Conservation (phyloP, 92 coral and sea anemone genomes). For the Bergia sp. region DNA sequence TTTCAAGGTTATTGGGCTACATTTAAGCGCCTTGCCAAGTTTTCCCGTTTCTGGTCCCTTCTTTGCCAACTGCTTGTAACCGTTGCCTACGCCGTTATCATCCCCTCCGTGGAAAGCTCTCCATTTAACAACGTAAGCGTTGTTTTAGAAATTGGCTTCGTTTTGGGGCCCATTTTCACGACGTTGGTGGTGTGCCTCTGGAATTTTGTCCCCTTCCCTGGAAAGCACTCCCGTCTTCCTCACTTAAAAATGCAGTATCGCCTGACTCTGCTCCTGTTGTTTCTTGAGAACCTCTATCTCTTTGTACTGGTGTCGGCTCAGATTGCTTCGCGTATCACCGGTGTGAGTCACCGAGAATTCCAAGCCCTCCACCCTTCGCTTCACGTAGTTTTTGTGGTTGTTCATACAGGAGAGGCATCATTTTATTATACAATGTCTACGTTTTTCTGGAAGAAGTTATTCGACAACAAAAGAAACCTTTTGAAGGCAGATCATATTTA, state of each 20-base stretch:
- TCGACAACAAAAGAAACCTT: slow-evolving; percentile 50
- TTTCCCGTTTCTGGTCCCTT: slow-evolving; percentile 40
- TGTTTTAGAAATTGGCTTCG: slow-evolving; percentile 34
- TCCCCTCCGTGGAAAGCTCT: slow-evolving; percentile 21
- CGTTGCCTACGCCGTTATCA: slow-evolving; percentile 39
- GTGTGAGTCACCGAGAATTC: slow-evolving; percentile 24
- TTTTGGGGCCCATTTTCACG: slow-evolving; percentile 29
- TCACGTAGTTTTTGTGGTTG: slow-evolving; percentile 32
- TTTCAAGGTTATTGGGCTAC: slow-evolving; percentile 45
- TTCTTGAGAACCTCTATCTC: slow-evolving; percentile 48
- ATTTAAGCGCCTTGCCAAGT: slow-evolving; percentile 46
- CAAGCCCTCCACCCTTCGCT: slow-evolving; percentile 15
- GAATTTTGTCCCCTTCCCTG: slow-evolving; percentile 53
- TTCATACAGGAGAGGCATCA: slow-evolving; percentile 51
- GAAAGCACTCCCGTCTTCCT: background rate
- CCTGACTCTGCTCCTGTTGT: slow-evolving; percentile 25
- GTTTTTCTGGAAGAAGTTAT: slow-evolving; percentile 59
- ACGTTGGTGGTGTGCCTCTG: slow-evolving; percentile 26
- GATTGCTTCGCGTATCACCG: slow-evolving; percentile 53
- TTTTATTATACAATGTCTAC: slow-evolving; percentile 51
- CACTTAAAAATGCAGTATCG: slow-evolving; percentile 2
- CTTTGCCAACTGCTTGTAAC: slow-evolving; percentile 24
- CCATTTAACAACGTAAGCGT: background rate
- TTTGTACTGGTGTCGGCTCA: slow-evolving; percentile 47
- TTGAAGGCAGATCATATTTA: slow-evolving; percentile 27